Conservation (phyloP, 2,113 vertebrate species). For the Alaudala cheleensis region DNA sequence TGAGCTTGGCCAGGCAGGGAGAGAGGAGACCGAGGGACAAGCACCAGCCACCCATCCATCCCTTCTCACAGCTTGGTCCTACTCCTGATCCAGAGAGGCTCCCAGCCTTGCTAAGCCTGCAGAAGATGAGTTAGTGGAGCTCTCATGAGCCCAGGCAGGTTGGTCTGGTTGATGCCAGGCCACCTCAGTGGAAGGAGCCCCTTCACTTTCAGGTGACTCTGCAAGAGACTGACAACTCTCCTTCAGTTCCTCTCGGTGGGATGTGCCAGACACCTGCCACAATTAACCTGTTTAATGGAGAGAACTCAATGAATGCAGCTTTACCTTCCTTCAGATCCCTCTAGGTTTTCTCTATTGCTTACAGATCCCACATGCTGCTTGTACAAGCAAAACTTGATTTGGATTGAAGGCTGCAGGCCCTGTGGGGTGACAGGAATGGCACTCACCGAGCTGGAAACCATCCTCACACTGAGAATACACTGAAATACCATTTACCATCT, state of each 20-base stretch:
- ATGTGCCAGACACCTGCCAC: not conserved
- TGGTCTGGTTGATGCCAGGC: not conserved
- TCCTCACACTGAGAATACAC: not conserved
- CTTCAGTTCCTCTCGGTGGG: not conserved
- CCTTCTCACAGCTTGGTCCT: not conserved
- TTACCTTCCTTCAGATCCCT: not conserved
- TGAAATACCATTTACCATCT: not conserved
- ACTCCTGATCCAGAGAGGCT: rapidly evolving
- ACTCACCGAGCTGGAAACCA: not conserved
- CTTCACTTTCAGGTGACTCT: not conserved
- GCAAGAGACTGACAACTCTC: not conserved
- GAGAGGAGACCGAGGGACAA: not conserved
- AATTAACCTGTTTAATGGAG: not conserved
- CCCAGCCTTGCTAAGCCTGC: rapidly evolving
- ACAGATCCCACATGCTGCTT: not conserved
- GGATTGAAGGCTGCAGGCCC: not conserved
- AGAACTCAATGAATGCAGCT: not conserved
- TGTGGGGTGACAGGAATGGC: not conserved
- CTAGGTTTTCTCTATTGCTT: not conserved
- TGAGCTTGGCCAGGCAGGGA: not conserved
- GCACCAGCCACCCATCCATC: rapidly evolving
- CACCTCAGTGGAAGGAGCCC: not conserved
- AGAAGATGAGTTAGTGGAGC: not conserved
- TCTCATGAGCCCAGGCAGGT: rapidly evolving
- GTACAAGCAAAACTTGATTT: not conserved